These are phyloP conservation scores for Epinotia bilunana DNA, from an alignment of 2,888 invertebrate genomes.

Conservation along the genomic window DNA sequence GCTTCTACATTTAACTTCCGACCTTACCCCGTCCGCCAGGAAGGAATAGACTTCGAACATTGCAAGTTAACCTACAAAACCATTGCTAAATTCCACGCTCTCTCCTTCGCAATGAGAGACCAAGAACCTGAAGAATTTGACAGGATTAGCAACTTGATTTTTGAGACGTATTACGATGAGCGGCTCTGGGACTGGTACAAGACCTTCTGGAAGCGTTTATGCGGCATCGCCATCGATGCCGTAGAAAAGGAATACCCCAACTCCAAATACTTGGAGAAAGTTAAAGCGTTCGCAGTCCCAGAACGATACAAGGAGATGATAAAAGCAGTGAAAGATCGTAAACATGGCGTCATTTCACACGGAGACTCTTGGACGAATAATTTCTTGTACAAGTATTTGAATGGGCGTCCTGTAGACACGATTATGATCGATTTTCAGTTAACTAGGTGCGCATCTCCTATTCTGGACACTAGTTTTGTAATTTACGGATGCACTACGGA, in stretches of 20 bases:
- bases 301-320: slow-evolving; percentile 80
- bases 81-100: slow-evolving; percentile 84
- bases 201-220: slow-evolving; percentile 80
- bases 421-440: slow-evolving; percentile 90
- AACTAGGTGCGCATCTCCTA: slow-evolving; percentile 83
- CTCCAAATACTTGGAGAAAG: slow-evolving; percentile 83
- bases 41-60: slow-evolving; percentile 80
- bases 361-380: slow-evolving; percentile 92
- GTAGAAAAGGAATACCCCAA: slow-evolving; percentile 86
- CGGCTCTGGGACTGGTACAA: slow-evolving; percentile 83
- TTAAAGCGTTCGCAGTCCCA: slow-evolving; percentile 81
- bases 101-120: slow-evolving; percentile 85
- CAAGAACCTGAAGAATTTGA: slow-evolving; percentile 80
- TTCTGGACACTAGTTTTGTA: slow-evolving; percentile 84
- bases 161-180: slow-evolving; percentile 85
- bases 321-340: slow-evolving; percentile 66
- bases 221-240: slow-evolving; percentile 85
- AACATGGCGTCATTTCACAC: slow-evolving; percentile 86
- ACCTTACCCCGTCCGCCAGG: slow-evolving; percentile 70
- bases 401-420: slow-evolving; percentile 65
- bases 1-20: slow-evolving; percentile 75
- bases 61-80: slow-evolving; percentile 78
- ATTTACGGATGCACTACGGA: slow-evolving; percentile 85
- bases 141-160: slow-evolving; percentile 64
- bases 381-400: slow-evolving; percentile 83